Evolutionary conservation across 2,888 invertebrate genomes (phyloP).

Genomic region (Sesia apiformis): DNA sequence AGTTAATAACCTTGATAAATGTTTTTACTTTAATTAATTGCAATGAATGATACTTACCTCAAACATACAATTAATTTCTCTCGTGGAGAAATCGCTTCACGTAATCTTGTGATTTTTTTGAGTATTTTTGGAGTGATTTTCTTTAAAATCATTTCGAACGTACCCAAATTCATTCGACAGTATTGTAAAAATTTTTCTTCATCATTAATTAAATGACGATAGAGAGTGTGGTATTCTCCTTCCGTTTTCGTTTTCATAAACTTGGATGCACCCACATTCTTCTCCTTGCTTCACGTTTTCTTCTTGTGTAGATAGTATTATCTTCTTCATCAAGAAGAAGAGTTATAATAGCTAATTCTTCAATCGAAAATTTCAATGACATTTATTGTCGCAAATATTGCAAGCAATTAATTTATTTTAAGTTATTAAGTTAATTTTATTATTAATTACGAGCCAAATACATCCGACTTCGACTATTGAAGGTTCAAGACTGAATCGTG

Average conservation of each 20-base stretch:
- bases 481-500: neutral
- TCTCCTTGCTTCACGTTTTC: neutral
- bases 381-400: neutral
- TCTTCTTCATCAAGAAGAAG: neutral
- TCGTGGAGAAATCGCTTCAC: too few species aligned
- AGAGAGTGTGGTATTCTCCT: neutral
- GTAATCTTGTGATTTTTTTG: too few species aligned
- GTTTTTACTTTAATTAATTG: too few species aligned
- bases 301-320: neutral
- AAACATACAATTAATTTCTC: too few species aligned
- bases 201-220: neutral
- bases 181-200: neutral
- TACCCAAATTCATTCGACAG: too few species aligned
- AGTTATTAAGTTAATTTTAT: neutral
- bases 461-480: neutral
- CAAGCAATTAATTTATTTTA: neutral
- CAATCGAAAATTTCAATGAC: neutral
- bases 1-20: too few species aligned
- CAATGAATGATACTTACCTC: too few species aligned
- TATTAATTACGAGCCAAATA: neutral
- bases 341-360: neutral
- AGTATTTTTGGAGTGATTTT: too few species aligned
- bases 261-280: neutral
- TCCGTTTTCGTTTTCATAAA: neutral
- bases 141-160: too few species aligned